Base-by-base conservation (phyloP, 2,113 vertebrate genomes). In the Rattus rattus region DNA sequence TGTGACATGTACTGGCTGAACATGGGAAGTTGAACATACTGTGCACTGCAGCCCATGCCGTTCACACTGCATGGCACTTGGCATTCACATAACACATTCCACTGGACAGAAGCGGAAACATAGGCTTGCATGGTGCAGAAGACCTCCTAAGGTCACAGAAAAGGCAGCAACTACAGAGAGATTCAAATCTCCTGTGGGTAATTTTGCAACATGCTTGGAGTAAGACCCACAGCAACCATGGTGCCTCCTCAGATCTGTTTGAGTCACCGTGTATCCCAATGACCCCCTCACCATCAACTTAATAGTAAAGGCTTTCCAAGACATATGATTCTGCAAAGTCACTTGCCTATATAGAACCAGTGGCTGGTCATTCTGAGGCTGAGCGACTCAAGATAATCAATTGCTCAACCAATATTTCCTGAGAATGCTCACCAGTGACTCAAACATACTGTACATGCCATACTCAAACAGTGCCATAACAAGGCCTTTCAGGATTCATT, bases 381-480 rank as follows among this genome's bases (percentile, higher is more conserved):
- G 84, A 97, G 19, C 91, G 39, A 96, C 30, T 49, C 63, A 80
- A 24, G 33, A 70, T 94, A 92, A 90, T 96, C 91, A 63, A 96
- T 96, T 94, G 92, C n/a, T 67, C 52, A 76, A 81, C 56, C 90
- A 76, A 67, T 92, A 94, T 95, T 96, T 93, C 92, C 77, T 13
- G 61, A 96, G 70, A 75, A 85, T 39, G 39, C 67, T 72, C 47
- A 7, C 43, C 73, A 93, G 49, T n/a, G 83, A 65, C 39, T 70
- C 30, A 43, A 43, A 43, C 43, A 43, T 43, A 43, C 43, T 3
- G 43, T 43, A 43, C 3, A 43, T 43, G 3, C 43, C 43, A 43
- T 3, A 43, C 43, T 43, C 43, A 43, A 43, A 43, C 43, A 73
- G 24, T 61, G 10, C 77, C 61, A 90, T 4, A 6, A 88, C 76